A percentile compares a stretch with the other conserved stretches of the same genome.
phyloP scores from a whole-genome alignment of 2,888 invertebrate species.

The Agrilus cyanescens region DNA sequence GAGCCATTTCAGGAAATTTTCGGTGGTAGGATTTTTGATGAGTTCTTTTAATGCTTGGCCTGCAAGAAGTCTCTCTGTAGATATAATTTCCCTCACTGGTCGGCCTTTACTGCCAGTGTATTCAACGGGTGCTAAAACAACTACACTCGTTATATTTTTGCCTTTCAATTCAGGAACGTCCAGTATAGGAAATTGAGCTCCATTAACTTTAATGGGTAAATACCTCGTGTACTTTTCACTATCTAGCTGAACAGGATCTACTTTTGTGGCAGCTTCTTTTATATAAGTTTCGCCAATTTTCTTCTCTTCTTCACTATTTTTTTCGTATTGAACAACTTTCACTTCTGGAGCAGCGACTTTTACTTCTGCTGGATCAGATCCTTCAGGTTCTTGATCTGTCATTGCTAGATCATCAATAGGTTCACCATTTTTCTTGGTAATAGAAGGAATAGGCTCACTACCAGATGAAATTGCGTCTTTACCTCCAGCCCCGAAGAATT shows the following conservation, averaged over 20 bases:
- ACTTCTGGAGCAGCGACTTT: conserved; percentile 51
- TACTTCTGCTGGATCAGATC: conserved; percentile 44
- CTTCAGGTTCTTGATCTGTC: conserved; percentile 44
- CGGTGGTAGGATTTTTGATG: conserved; percentile 59
- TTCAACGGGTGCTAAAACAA: conserved; percentile 73
- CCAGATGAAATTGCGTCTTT: conserved; percentile 51
- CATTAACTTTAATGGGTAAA: conserved; percentile 72
- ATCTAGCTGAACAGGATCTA: conserved; percentile 63
- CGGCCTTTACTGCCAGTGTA: conserved; percentile 47
- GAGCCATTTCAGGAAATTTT: conserved; percentile 71
- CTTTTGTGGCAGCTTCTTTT: conserved; percentile 56
- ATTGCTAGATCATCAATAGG: conserved; percentile 33
- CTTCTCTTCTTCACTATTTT: conserved; percentile 59
- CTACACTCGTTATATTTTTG: conserved; percentile 71
- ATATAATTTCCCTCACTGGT: conserved; percentile 46
- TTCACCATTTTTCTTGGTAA: conserved; percentile 53
- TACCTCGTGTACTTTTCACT: conserved; percentile 72
- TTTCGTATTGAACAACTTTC: conserved; percentile 76
- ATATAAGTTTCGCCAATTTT: conserved; percentile 61
- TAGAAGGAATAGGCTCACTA: conserved; percentile 56
- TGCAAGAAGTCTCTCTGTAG: conserved; percentile 35
- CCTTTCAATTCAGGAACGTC: conserved; percentile 64
- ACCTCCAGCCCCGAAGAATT: conserved; percentile 77
- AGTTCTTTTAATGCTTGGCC: conserved; percentile 66
- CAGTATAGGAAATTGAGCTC: conserved; percentile 74